These are phyloP conservation scores for Megastigmus dorsalis DNA, from an alignment of 2,888 invertebrate species.

Conservation along the genomic window DNA sequence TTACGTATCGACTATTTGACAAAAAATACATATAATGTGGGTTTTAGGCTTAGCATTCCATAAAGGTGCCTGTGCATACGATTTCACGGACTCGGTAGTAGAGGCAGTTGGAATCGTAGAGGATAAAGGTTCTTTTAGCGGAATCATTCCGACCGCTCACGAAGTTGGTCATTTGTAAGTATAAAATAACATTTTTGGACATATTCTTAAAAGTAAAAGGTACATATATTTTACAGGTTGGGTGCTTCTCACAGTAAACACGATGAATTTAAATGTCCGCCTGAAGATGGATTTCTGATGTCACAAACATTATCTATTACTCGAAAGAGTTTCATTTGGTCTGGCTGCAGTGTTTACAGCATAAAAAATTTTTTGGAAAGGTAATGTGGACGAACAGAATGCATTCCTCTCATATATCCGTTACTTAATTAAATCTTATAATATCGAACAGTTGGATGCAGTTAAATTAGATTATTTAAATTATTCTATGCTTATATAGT, in stretches of 20 bases:
- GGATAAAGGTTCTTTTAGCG: constrained; percentile 30
- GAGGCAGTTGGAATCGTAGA: constrained; percentile 35
- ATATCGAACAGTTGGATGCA: no score
- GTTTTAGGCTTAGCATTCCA: constrained; percentile 35
- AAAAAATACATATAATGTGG: background rate
- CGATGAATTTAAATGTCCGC: background rate
- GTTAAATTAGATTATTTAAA: no score
- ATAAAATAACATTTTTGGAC: background rate
- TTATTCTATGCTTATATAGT: background rate
- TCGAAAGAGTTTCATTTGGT: constrained; percentile 26
- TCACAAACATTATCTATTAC: background rate
- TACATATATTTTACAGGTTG: constrained; percentile 22
- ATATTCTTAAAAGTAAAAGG: background rate
- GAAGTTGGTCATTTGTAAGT: constrained; percentile 50
- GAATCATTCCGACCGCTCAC: constrained; percentile 39
- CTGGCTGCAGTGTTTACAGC: constrained; percentile 36
- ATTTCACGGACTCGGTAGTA: background rate
- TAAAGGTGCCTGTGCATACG: constrained; percentile 27
- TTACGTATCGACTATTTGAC: background rate
- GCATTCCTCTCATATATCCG: no score
- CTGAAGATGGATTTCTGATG: constrained; percentile 42
- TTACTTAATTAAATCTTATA: no score
- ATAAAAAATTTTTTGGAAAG: constrained; percentile 20
- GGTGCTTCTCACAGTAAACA: constrained; percentile 29
- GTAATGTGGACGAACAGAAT: no score